Evolutionary conservation across 2,888 invertebrate genomes (phyloP).

Genomic region (Anaspis maculata): DNA sequence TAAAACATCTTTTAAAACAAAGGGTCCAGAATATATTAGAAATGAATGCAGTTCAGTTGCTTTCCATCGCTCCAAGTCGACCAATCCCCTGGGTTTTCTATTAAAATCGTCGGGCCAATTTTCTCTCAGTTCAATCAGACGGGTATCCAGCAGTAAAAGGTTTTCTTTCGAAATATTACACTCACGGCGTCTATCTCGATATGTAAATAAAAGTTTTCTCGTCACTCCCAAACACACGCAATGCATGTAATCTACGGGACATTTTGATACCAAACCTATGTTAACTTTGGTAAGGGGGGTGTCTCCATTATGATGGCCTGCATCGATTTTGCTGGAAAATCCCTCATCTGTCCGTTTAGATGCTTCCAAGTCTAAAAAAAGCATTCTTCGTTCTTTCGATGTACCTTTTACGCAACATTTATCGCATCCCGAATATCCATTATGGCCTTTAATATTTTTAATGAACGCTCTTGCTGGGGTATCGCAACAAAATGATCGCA

Average conservation of each 20-base stretch:
- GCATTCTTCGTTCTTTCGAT: slow-evolving; percentile 16
- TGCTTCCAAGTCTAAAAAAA: slow-evolving; percentile 16
- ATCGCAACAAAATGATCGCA: slow-evolving; percentile 17
- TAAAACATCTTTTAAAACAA: slow-evolving; percentile 14
- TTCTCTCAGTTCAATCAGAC: slow-evolving; percentile 1
- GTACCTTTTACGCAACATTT: slow-evolving; percentile 17
- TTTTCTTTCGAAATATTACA: slow-evolving; percentile 1
- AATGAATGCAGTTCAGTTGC: slow-evolving; percentile 21
- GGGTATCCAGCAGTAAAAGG: background rate
- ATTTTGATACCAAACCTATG: slow-evolving; percentile 14
- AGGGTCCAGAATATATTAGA: slow-evolving; percentile 17
- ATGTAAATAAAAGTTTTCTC: slow-evolving; percentile 18
- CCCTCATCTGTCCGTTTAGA: slow-evolving; percentile 15
- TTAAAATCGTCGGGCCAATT: slow-evolving; percentile 23
- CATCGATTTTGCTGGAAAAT: slow-evolving; percentile 9
- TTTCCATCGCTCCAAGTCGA: slow-evolving; percentile 20
- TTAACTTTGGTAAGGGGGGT: slow-evolving; percentile 11
- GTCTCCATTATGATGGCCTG: slow-evolving; percentile 15
- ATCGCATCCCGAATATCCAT: slow-evolving; percentile 20
- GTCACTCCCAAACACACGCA: slow-evolving; percentile 19
- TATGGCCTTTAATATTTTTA: slow-evolving; percentile 18
- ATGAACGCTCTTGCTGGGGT: slow-evolving; percentile 16
- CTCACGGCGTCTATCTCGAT: slow-evolving; percentile 16
- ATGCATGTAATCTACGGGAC: slow-evolving; percentile 22
- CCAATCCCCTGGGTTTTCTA: slow-evolving; percentile 19